phyloP scores from a whole-genome alignment of 2,888 invertebrate genomes.

The Orthonevra nobilis region DNA sequence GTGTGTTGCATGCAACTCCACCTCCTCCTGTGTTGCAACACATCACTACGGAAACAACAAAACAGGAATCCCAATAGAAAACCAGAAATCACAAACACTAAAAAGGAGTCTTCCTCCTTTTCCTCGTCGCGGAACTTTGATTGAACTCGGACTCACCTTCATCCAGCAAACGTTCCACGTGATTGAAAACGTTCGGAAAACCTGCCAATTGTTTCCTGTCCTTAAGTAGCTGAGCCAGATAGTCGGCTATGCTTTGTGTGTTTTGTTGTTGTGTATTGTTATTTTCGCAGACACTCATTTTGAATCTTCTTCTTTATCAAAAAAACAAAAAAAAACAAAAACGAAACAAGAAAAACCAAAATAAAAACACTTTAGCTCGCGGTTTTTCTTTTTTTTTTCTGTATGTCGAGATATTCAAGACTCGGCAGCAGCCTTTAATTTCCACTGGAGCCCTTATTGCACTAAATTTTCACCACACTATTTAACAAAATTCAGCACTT shows the following conservation, averaged over 20 bases:
- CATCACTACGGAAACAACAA: not conserved
- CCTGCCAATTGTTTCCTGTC: slow-evolving; percentile 99
- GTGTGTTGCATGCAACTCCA: slow-evolving; percentile 21
- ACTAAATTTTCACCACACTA: no score
- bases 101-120: not conserved
- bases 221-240: slow-evolving; percentile 99
- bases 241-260: slow-evolving; percentile 99
- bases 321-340: slow-evolving; percentile 7
- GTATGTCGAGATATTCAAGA: no score
- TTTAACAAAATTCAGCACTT: no score
- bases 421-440: no score
- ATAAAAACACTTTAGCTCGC: no score
- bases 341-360: no score
- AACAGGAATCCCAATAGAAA: slow-evolving; percentile 60
- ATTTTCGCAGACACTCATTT: slow-evolving; percentile 80
- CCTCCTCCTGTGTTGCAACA: slow-evolving; percentile 28
- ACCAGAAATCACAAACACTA: not conserved
- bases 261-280: slow-evolving; percentile 82
- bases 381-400: no score
- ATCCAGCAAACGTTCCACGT: slow-evolving; percentile 98
- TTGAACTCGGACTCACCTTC: slow-evolving; percentile 88
- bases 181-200: slow-evolving; percentile 99
- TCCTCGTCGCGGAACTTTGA: not conserved
- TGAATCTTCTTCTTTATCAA: slow-evolving; percentile 56
- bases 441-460: no score